Conservation (phyloP, 2,797 vertebrate genomes). For the Acipenser transmontanus region DNA sequence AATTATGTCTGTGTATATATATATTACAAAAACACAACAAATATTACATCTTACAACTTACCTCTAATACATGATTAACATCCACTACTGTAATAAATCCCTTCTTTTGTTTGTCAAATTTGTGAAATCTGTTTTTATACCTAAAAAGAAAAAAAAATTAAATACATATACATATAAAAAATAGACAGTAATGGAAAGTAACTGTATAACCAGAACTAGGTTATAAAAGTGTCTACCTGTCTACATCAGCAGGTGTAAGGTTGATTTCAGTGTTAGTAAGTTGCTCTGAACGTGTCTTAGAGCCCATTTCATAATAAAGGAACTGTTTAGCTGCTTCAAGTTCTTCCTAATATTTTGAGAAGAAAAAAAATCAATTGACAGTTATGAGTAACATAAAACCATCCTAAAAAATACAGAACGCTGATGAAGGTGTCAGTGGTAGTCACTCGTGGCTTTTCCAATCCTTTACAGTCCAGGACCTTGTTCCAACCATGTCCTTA, state of each 20-base stretch:
- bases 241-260: slow-evolving; percentile 71
- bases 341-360: slow-evolving; percentile 62
- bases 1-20: too few relatives aligned
- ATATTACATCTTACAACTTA: slow-evolving; percentile 35
- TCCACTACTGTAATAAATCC: slow-evolving; percentile 93
- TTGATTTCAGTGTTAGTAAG: slow-evolving; percentile 83
- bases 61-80: slow-evolving; percentile 84
- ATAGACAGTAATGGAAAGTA: neutral
- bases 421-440: neutral
- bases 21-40: too few relatives aligned
- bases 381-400: neutral
- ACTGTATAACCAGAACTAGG: neutral
- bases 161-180: slow-evolving; percentile 1
- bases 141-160: slow-evolving; percentile 44
- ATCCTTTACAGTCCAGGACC: too few relatives aligned
- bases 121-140: slow-evolving; percentile 90
- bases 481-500: too few relatives aligned
- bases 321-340: slow-evolving; percentile 77
- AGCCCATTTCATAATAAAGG: slow-evolving; percentile 93
- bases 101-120: slow-evolving; percentile 90
- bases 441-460: too few relatives aligned
- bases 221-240: slow-evolving; percentile 59
- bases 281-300: slow-evolving; percentile 87
- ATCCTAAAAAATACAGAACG: neutral
- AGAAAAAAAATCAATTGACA: slow-evolving; percentile 13